Evolutionary conservation across 2,888 invertebrate species (phyloP), one percentile per base, ranked within the genome.

Genomic region (Seira musarum): DNA sequence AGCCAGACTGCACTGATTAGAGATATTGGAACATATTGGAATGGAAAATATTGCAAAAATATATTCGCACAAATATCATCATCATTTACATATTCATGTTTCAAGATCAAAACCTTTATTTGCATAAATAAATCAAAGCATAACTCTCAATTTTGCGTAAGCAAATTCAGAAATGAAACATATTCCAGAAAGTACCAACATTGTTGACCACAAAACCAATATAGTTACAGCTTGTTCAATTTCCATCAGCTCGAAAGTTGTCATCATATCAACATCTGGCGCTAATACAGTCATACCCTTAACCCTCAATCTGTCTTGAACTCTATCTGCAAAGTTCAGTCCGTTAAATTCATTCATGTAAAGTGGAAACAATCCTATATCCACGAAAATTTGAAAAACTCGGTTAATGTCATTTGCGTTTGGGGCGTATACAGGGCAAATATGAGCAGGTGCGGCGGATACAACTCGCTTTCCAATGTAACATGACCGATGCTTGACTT

Each of bases 371-470:
- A 67, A 15, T 2, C 67, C 67, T 22, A n/a, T 17, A 15, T 67
- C 35, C 15, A 67, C 67, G 49, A 22, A 49, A 10, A 49, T 49
- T 21, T 67, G 67, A 22, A 46, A 67, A 1, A 19, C 25, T 49
- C 17, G 17, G 21, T 67, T 49, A 46, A 67, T 17, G 1, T 8
- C 15, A 24, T 67, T 49, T 22, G 49, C 67, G 1, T 49, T 49
- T 22, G 67, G 67, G 2, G 67, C 49, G 22, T 67, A 67, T n/a
- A 67, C 46, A 5, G 25, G 24, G 24, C 67, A 67, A 22, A 67
- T 10, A 10, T 49, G 1, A 1, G 49, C 67, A 8, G 67, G 67
- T 5, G 67, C 1, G n/a, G 67, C 67, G 2, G 49, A 6, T n/a
- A 46, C 53, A 1, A 67, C 21, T 49, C 49, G 1, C 17, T 22